Conservation (phyloP, 1,140 invertebrate species). For the Hyphantria cunea region DNA sequence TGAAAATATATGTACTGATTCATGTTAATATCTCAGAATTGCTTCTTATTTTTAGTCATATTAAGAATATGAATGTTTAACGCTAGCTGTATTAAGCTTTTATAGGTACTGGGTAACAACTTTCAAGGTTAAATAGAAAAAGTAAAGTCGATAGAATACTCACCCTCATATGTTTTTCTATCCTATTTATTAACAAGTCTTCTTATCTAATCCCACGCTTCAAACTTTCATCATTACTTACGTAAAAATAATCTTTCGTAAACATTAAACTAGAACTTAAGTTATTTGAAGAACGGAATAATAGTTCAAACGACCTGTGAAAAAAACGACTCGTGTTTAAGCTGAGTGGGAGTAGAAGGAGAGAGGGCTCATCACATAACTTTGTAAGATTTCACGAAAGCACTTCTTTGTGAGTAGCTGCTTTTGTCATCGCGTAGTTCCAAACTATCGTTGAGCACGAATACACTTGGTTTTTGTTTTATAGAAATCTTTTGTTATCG, state of each 20-base stretch:
- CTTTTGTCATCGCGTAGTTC: slow-evolving; percentile 31
- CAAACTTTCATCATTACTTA: no score
- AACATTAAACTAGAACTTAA: slow-evolving; percentile 11
- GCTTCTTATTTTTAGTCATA: no score
- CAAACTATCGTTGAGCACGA: slow-evolving; percentile 31
- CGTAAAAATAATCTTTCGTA: neutral
- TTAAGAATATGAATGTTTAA: no score
- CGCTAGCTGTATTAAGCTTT: no score
- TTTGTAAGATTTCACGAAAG: slow-evolving; percentile 34
- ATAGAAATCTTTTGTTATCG: slow-evolving; percentile 25
- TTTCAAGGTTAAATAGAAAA: no score
- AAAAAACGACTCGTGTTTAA: slow-evolving; percentile 31
- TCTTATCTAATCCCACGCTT: no score
- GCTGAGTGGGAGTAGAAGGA: slow-evolving; percentile 3
- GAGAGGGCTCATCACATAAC: slow-evolving; percentile 29
- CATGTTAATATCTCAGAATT: no score
- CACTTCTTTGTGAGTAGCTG: slow-evolving; percentile 28
- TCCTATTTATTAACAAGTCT: no score
- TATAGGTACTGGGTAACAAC: no score
- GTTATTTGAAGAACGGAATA: slow-evolving; percentile 21
- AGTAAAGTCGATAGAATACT: no score
- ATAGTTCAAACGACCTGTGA: slow-evolving; percentile 27
- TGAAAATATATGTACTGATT: no score
- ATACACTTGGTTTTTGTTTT: slow-evolving; percentile 29
- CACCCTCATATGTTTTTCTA: no score